phyloP scores from a whole-genome alignment of 2,113 vertebrate genomes.

The Lepisosteus osseus region DNA sequence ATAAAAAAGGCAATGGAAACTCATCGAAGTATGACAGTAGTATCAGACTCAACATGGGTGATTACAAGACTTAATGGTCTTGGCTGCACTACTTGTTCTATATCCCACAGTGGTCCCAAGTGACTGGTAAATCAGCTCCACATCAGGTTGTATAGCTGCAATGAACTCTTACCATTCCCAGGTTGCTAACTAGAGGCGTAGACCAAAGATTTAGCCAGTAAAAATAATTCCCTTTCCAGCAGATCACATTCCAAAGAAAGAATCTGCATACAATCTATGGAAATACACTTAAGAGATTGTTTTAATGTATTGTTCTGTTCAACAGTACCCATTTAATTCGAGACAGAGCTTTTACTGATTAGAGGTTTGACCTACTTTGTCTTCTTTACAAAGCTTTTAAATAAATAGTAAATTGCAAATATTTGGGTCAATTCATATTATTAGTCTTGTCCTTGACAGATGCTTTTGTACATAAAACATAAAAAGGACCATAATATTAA shows the following conservation, averaged over 20 bases:
- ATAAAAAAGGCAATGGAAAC: conserved; percentile 31
- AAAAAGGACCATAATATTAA: too few species aligned
- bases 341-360: too few species aligned
- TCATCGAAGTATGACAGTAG: conserved; percentile 45
- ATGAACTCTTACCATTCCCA: conserved; percentile 58
- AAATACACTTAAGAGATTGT: conserved; percentile 24
- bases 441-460: too few species aligned
- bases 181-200: conserved; percentile 44
- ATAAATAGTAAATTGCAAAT: too few species aligned
- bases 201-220: conserved; percentile 41
- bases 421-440: too few species aligned
- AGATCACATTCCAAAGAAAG: conserved; percentile 34
- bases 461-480: too few species aligned
- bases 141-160: conserved; percentile 57
- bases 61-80: conserved; percentile 63
- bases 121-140: conserved; percentile 57
- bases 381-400: too few species aligned
- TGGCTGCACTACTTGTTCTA: conserved; percentile 66
- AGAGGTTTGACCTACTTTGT: too few species aligned
- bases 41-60: conserved; percentile 53
- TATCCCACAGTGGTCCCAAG: conserved; percentile 56
- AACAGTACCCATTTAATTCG: too few species aligned
- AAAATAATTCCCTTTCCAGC: conserved; percentile 48
- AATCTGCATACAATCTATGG: conserved; percentile 27
- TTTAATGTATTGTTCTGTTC: too few species aligned